Base-by-base conservation (phyloP, 1,140 invertebrate species). In the Grapholita molesta region DNA sequence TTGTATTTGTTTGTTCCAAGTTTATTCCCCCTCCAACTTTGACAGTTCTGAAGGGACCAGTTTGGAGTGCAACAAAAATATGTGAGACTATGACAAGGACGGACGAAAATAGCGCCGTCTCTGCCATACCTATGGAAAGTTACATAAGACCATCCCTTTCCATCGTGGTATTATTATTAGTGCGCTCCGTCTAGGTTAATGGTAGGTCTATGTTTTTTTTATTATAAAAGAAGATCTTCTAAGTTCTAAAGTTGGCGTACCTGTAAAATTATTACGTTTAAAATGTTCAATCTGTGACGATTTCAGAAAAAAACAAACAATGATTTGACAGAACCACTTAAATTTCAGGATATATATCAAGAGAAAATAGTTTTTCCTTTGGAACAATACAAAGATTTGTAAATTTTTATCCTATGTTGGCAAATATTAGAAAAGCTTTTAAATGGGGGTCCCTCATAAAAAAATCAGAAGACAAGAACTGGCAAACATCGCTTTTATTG, bases 401-500 rank as follows among this genome's bases (percentile, higher is more conserved):
- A 61, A 61, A 25, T 15, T 30, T n/a, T 7, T 11, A 30, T 61
- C 30, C 55, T 61, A 79, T 81, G 79, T 70, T 79, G 5, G 64
- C 73, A 11, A 70, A 70, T 48, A 65, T 79, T 33, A 77, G 72
- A 68, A 77, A 69, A 33, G 30, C 53, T 48, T 76, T 82, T 28
- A 77, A 77, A 82, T 78, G 78, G 78, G 67, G 70, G n/a, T 35
- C 69, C 23, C 28, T 32, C 8, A 15, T 28, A 15, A 77, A 69
- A 68, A 61, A 68, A n/a, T 30, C 48, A 33, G 74, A 77, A 57
- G 72, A 30, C 18, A 72, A 71, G 48, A 70, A 74, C 48, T 73
- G 42, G 9, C 73, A 80, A 53, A 69, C 67, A 52, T 83, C 74
- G 11, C 53, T 75, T 52, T 57, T 84, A 64, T 72, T 83, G 28